phyloP scores from a whole-genome alignment of 2,797 vertebrate genomes.

The Sebastes diaconus region DNA sequence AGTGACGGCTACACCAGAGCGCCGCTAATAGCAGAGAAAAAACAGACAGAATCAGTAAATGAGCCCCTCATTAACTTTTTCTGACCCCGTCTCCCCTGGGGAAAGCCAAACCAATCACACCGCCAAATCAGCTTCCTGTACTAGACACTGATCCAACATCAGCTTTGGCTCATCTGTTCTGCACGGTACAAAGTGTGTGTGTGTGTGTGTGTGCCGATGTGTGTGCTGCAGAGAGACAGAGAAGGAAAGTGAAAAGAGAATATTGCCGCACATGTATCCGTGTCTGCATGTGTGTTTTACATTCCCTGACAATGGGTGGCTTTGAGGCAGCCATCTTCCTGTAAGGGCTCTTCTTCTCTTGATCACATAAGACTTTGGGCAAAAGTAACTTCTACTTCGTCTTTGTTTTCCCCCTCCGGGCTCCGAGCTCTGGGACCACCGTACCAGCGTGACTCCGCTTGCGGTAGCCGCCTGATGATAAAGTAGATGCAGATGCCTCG shows the following conservation, averaged over 20 bases:
- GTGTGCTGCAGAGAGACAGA: conserved; percentile 11
- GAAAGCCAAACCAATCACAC: conserved; percentile 86
- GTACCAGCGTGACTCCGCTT: conserved; percentile 62
- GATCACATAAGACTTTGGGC: conserved; percentile 63
- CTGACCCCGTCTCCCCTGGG: conserved; percentile 75
- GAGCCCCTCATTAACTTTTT: conserved; percentile 82
- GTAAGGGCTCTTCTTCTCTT: conserved; percentile 36
- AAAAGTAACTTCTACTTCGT: conserved; percentile 33
- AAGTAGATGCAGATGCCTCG: conserved; percentile 80
- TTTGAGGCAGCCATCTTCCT: conserved; percentile 67
- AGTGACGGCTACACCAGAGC: conserved; percentile 64
- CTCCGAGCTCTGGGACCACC: conserved; percentile 55
- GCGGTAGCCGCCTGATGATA: conserved; percentile 74
- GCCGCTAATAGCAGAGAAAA: conserved; percentile 74
- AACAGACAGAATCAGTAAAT: conserved; percentile 81
- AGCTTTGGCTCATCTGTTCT: conserved; percentile 71
- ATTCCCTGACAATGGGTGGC: conserved; percentile 60
- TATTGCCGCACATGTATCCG: conserved; percentile 27
- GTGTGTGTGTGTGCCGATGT: conserved; percentile 17
- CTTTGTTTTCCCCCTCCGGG: conserved; percentile 54
- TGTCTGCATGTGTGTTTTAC: conserved; percentile 60
- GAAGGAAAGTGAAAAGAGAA: conserved; percentile 35
- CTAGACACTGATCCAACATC: conserved; percentile 73
- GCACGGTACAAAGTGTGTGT: conserved; percentile 27
- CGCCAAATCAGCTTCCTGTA: conserved; percentile 85